Base-by-base conservation (phyloP, 2,888 invertebrate genomes). In the Nipponacmea schrenckii region DNA sequence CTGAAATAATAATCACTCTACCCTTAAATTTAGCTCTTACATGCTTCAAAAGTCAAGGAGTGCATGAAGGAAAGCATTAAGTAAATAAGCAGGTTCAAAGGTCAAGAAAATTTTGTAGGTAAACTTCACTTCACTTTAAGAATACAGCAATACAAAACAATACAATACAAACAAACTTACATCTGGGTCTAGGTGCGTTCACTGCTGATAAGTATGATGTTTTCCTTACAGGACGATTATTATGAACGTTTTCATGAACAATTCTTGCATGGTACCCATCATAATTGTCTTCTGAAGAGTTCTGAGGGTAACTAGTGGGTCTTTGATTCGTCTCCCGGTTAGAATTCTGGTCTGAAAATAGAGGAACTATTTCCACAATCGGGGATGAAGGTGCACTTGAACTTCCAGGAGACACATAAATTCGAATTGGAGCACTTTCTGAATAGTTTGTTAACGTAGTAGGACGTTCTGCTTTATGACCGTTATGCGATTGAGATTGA, bases 191-290 rank as follows among this genome's bases (percentile, higher is more conserved):
- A 31, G 86, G 84, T 10, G 86, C 83, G 74, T 84, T 85, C 14
- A 88, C 84, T 20, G 87, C 86, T 24, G 85, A 82, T 62, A 87
- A 76, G 75, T 87, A 88, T 15, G 87, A 87, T n/a, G 84, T 83
- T 74, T 88, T 87, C 66, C 87, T 74, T 46, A 81, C 81, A 1
- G 85, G 85, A 48, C 80, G 76, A 12, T 24, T 70, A 17, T 66
- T 66, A 62, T 72, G 64, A 46, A 71, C 65, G 26, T 26, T 69
- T 45, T 67, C 69, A 24, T 44, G 63, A 8, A 62, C 69, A 24
- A 46, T 65, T 15, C 68, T 46, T 39, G 67, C 71, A 26, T 44
- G 72, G 65, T 62, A 72, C 12, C 39, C 68, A 48, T 62, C 62
- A 26, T 68, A 72, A 17, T 64, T 62, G 24, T 74, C 71, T 63